Conservation (phyloP, 2,797 vertebrate genomes). For the Notolabrus celidotus region DNA sequence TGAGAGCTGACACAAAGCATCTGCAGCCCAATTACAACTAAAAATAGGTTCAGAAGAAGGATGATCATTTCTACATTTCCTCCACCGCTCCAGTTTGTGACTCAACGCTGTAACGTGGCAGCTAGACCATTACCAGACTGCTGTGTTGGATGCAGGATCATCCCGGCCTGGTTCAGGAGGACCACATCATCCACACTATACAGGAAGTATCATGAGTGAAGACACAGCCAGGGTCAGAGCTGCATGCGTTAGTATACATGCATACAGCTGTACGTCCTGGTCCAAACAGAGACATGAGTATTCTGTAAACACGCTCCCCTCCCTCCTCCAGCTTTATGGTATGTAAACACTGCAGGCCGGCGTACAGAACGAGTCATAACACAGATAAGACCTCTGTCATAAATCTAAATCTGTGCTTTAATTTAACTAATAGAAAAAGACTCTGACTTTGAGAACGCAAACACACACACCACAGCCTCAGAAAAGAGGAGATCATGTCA, state of each 20-base stretch:
- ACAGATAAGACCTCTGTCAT: background rate
- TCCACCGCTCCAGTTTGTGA: background rate
- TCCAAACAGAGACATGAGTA: background rate
- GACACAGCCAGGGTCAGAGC: background rate
- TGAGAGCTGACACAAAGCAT: background rate
- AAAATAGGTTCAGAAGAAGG: background rate
- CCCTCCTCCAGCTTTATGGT: background rate
- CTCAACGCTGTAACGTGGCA: background rate
- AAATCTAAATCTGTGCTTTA: background rate
- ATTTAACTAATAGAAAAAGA: background rate
- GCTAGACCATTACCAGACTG: background rate
- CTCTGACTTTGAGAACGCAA: background rate
- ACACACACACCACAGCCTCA: background rate
- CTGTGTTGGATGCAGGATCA: background rate
- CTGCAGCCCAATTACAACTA: background rate
- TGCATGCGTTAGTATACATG: slow-evolving; percentile 23
- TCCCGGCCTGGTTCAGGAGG: background rate
- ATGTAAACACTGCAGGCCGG: slow-evolving; percentile 5
- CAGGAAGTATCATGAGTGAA: slow-evolving; percentile 5
- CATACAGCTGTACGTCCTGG: background rate
- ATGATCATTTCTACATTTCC: background rate
- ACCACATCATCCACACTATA: background rate
- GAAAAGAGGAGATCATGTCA: background rate
- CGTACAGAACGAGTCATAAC: background rate
- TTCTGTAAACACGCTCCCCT: background rate